Conservation (phyloP, 2,797 vertebrate species). For the Tympanoctomys barrerae region DNA sequence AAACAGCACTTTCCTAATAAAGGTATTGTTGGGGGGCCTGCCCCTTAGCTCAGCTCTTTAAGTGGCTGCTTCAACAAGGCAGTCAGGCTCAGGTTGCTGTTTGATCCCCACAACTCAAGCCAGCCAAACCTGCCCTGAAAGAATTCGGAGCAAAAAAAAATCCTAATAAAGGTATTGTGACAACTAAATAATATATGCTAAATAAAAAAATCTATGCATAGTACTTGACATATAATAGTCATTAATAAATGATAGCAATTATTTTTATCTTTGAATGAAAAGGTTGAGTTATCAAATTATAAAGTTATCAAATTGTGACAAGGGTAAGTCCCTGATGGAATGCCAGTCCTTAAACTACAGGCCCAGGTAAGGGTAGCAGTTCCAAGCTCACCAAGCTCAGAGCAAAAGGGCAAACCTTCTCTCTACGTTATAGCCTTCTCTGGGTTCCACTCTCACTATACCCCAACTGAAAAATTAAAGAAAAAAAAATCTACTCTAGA, state of each 20-base stretch:
- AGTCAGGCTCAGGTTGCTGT: too few species aligned
- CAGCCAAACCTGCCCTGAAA: too few species aligned
- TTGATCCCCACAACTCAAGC: too few species aligned
- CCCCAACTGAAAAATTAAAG: neutral
- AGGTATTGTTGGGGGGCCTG: too few species aligned
- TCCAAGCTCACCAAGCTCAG: neutral
- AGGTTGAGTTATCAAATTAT: neutral
- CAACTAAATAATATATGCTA: neutral
- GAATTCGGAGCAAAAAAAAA: too few species aligned
- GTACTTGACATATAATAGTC: neutral
- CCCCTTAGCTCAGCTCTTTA: too few species aligned
- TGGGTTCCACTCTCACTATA: neutral
- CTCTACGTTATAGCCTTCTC: neutral
- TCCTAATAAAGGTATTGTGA: neutral
- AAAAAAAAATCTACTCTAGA: neutral
- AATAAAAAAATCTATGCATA: neutral
- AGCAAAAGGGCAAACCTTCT: neutral
- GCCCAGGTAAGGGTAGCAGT: accelerated
- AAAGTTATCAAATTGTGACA: neutral
- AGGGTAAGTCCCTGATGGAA: neutral
- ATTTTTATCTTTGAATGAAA: neutral
- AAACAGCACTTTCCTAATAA: slow-evolving; percentile 12
- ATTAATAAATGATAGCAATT: neutral
- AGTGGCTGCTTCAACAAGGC: too few species aligned
- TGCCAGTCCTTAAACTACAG: neutral